Base-by-base conservation (phyloP, 2,797 vertebrate species). In the Bovichtus diacanthus region DNA sequence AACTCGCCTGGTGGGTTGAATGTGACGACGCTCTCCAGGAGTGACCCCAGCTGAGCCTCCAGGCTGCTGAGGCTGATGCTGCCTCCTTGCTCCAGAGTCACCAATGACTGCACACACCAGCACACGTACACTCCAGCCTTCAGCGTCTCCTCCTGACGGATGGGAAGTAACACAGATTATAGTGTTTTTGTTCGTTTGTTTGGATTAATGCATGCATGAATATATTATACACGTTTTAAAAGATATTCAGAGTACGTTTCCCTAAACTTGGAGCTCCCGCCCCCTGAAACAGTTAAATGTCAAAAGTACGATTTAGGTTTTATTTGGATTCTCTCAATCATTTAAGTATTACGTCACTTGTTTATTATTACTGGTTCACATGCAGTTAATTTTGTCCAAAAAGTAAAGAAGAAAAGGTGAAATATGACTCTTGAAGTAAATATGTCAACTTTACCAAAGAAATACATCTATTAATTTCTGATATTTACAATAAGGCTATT, bases 1-100 rank as follows among this genome's bases (percentile, higher is more conserved):
- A 9, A 44, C 64, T 92, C 58, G 98, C 98, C 97, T 80, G 97
- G 96, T 3, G 97, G 97, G 90, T 95, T 97, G 89, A 99, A 99
- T 63, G 95, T 82, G 66, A 97, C 87, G 41, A 98, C 89, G 51
- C 96, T 95, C 82, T 99, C 97, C 43, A 99, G 93, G 60, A 99
- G 89, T 31, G 94, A 95, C 82, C 95, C 95, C 94, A 99, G 95
- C 87, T 99, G 97, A 78, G 94, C 93, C 71, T 98, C 96, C 76
- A 99, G 90, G 66, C 87, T 90, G 44, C 85, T 85, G 77, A 98
- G 92, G 54, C 90, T 95, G 84, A 99, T 96, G 87, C 95, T 94
- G 51, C 97, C 96, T 31, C 93, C 96, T 86, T 99, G 98, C 74
- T 99, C 98, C 87, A 99, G 88, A 74, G 93, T 92, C 76, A 96